Evolutionary conservation across 1,140 invertebrate genomes (phyloP).

Genomic region (Papilio dardanus): DNA sequence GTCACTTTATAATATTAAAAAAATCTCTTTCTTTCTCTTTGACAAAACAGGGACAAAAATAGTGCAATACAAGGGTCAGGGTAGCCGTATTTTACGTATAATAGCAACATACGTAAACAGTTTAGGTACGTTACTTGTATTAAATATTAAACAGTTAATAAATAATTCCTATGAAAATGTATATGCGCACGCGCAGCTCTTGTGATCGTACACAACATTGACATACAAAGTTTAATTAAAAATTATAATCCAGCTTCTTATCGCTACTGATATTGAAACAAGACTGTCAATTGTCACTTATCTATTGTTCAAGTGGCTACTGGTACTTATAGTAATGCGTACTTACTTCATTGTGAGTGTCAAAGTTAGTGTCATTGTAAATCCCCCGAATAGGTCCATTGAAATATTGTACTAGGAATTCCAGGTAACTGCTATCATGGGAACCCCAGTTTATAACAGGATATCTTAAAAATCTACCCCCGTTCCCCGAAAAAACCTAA

Average conservation of each 20-base stretch:
- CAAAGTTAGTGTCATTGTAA: constrained; percentile 2
- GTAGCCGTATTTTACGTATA: no score
- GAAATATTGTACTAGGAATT: no score
- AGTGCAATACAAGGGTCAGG: no score
- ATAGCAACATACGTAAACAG: no score
- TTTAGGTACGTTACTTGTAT: no score
- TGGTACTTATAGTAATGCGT: background rate
- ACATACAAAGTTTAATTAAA: constrained; percentile 17
- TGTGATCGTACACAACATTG: constrained; percentile 7
- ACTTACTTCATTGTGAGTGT: background rate
- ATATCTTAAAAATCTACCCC: no score
- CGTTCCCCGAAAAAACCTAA: no score
- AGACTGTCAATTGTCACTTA: constrained; percentile 13
- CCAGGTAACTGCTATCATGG: no score
- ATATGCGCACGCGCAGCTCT: background rate
- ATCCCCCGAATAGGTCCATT: constrained; percentile 17
- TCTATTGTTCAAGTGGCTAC: background rate
- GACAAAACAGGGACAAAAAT: no score
- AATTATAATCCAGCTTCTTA: background rate
- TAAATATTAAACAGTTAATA: background rate
- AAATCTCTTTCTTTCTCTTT: no score
- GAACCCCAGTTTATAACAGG: no score
- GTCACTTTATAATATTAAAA: no score
- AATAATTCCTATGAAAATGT: background rate
- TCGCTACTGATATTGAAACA: constrained; percentile 23